Conservation (phyloP, 2,888 invertebrate species). For the Drosophila prostipennis region DNA sequence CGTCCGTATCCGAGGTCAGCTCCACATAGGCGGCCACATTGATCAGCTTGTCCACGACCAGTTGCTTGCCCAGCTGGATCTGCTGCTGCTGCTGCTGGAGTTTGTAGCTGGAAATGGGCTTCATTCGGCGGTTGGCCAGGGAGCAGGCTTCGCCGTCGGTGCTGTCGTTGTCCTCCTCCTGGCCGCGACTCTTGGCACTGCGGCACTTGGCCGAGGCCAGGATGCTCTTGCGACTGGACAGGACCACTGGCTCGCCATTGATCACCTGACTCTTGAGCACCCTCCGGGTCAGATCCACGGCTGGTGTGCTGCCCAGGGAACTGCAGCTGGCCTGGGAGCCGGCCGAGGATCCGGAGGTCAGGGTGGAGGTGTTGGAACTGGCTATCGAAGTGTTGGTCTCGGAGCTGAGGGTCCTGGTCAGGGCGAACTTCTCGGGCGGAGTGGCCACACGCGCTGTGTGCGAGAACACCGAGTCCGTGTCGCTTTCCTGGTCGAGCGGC, state of each 20-base stretch:
- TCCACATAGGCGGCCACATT: constrained; percentile 84
- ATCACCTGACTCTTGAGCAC: constrained; percentile 87
- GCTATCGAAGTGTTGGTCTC: constrained; percentile 90
- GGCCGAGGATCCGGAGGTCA: constrained; percentile 90
- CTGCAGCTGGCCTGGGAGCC: constrained; percentile 90
- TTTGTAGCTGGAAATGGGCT: constrained; percentile 62
- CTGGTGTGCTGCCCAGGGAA: constrained; percentile 87
- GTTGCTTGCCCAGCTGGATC: constrained; percentile 61
- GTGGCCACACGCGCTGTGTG: constrained; percentile 87
- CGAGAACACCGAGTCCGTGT: constrained; percentile 95
- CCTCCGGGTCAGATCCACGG: constrained; percentile 87
- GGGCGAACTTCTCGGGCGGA: constrained; percentile 86
- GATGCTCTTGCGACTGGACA: constrained; percentile 91
- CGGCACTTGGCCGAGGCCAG: constrained; percentile 93
- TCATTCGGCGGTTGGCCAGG: constrained; percentile 82
- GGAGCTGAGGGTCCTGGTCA: constrained; percentile 89
- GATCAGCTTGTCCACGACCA: constrained; percentile 83
- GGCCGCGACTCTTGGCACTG: constrained; percentile 87
- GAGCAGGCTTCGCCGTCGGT: constrained; percentile 83
- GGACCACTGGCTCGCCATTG: constrained; percentile 25
- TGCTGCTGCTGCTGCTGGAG: constrained; percentile 54
- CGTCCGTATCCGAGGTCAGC: constrained; percentile 84
- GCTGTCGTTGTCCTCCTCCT: constrained; percentile 85
- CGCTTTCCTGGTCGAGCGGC: constrained; percentile 84
- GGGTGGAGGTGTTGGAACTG: constrained; percentile 89